Conservation (phyloP, 2,113 vertebrate genomes). For the Puma concolor region DNA sequence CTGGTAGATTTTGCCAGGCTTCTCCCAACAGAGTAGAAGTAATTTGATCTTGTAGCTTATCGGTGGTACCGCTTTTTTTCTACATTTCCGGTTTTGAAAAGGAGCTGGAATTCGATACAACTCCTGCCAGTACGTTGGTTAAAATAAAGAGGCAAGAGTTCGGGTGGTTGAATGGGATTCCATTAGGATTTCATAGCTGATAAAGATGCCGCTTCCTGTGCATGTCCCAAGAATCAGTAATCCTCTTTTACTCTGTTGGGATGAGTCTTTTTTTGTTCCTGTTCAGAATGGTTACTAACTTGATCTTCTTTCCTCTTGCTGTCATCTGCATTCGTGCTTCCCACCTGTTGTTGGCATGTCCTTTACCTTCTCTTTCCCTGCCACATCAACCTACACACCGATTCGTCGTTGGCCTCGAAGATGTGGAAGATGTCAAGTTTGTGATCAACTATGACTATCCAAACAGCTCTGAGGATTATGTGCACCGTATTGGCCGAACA, state of each 20-base stretch:
- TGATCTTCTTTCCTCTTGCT: slow-evolving; percentile 89
- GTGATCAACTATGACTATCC: slow-evolving; percentile 99
- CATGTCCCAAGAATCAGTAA: slow-evolving; percentile 54
- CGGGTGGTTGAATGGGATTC: slow-evolving; percentile 70
- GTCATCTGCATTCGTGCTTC: slow-evolving; percentile 89
- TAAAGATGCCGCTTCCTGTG: slow-evolving; percentile 29
- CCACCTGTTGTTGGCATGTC: slow-evolving; percentile 89
- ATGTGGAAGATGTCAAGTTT: slow-evolving; percentile 99
- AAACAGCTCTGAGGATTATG: slow-evolving; percentile 98
- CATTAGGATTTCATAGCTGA: slow-evolving; percentile 50
- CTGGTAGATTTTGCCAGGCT: slow-evolving; percentile 85
- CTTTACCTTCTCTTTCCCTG: slow-evolving; percentile 87
- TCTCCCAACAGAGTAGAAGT: slow-evolving; percentile 91
- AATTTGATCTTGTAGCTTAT: slow-evolving; percentile 77
- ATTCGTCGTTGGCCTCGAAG: slow-evolving; percentile 86
- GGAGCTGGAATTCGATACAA: slow-evolving; percentile 42
- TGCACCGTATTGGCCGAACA: slow-evolving; percentile 97
- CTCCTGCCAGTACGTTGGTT: slow-evolving; percentile 1
- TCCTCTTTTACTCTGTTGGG: slow-evolving; percentile 88
- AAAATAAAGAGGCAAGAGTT: slow-evolving; percentile 76
- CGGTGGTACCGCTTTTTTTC: slow-evolving; percentile 56
- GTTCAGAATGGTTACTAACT: slow-evolving; percentile 84
- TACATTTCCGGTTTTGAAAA: background rate
- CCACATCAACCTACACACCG: slow-evolving; percentile 83
- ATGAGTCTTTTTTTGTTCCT: slow-evolving; percentile 88